Evolutionary conservation across 2,888 invertebrate species (phyloP).

Genomic region (Chaetoderma sp.): DNA sequence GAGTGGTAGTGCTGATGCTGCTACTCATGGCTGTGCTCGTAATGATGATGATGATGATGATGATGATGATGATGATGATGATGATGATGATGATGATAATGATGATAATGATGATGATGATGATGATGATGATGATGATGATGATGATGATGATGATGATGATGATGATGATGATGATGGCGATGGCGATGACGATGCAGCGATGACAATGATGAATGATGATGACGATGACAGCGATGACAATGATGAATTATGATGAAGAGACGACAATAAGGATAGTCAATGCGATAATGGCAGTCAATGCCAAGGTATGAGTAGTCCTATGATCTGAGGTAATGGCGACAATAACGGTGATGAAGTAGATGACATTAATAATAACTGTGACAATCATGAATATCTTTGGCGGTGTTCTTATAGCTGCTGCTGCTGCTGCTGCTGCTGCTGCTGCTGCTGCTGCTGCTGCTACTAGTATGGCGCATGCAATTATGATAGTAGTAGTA

Average conservation of each 20-base stretch:
- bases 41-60: not conserved
- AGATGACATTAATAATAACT: no score
- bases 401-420: no score
- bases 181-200: not conserved
- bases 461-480: constrained; percentile 11
- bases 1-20: not conserved
- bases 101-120: not conserved
- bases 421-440: no score
- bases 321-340: no score
- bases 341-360: no score
- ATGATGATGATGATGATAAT: not conserved
- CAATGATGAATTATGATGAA: no score
- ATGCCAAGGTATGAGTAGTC: no score
- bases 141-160: not conserved
- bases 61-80: not conserved
- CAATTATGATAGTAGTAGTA: constrained; percentile 12
- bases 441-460: constrained; percentile 15
- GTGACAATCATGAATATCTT: no score
- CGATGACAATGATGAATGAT: not conserved
- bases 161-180: not conserved
- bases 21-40: not conserved
- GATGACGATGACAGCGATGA: not conserved
- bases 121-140: not conserved
- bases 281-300: no score
- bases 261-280: no score